These are phyloP conservation scores for Corynorhinus townsendii DNA, from an alignment of 2,113 vertebrate species.

Conservation along the genomic window DNA sequence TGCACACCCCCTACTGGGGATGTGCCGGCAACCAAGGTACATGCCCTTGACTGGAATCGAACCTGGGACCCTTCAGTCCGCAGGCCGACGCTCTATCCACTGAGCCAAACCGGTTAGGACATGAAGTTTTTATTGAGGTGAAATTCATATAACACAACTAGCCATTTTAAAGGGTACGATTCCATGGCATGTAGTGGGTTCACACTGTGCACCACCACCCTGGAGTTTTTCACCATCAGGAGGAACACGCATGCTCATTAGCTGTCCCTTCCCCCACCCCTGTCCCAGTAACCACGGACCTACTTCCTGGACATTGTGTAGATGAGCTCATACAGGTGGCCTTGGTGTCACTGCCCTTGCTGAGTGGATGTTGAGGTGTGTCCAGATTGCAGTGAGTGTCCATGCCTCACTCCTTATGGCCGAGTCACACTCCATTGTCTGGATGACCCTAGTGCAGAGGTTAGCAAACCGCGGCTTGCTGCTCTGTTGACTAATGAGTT, in stretches of 20 bases:
- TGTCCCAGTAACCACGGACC: background rate
- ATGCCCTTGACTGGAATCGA: no score
- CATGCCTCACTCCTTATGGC: background rate
- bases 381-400: background rate
- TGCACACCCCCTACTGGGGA: no score
- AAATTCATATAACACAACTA: fast-evolving
- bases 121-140: no score
- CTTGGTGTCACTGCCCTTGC: background rate
- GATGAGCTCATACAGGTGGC: background rate
- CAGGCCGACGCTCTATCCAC: no score
- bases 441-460: background rate
- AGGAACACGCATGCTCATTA: background rate
- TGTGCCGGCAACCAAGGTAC: no score
- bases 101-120: no score
- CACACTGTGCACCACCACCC: background rate
- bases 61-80: no score
- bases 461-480: no score
- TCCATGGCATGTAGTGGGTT: background rate
- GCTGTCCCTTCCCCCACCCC: background rate
- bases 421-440: fast-evolving
- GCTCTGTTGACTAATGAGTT: no score
- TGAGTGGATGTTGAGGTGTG: background rate
- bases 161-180: background rate
- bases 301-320: background rate
- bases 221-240: background rate